phyloP scores from a whole-genome alignment of 2,888 invertebrate genomes.

The Cataglyphis rosenhaueri region DNA sequence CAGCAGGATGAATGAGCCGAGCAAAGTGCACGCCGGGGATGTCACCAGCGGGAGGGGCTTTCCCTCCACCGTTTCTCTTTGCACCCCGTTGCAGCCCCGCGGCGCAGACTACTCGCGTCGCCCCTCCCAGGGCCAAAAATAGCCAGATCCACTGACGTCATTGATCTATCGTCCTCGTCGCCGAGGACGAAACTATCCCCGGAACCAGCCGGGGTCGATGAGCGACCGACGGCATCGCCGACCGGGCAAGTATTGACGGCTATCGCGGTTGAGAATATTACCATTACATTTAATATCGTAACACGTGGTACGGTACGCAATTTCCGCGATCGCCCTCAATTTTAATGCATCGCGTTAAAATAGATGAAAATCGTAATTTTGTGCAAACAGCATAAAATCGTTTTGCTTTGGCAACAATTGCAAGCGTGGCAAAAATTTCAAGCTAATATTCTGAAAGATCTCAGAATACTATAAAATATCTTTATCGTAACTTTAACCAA shows the following conservation, averaged over 20 bases:
- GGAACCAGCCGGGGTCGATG: slow-evolving; percentile 47
- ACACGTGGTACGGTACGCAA: slow-evolving; percentile 55
- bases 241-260: slow-evolving; percentile 61
- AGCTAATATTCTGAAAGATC: background rate
- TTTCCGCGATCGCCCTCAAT: slow-evolving; percentile 32
- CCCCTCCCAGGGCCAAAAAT: slow-evolving; percentile 75
- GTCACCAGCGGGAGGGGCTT: slow-evolving; percentile 59
- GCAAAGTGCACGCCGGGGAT: slow-evolving; percentile 71
- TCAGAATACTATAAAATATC: background rate
- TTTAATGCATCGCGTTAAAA: slow-evolving; percentile 33
- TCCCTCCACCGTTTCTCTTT: slow-evolving; percentile 33
- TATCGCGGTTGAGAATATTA: slow-evolving; percentile 50
- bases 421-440: slow-evolving; percentile 27
- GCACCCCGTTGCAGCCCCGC: background rate
- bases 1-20: slow-evolving; percentile 76
- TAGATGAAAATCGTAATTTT: background rate
- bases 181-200: slow-evolving; percentile 69
- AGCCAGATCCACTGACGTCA: slow-evolving; percentile 78
- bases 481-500: background rate
- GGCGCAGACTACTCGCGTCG: slow-evolving; percentile 63
- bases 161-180: slow-evolving; percentile 72
- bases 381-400: background rate
- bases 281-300: slow-evolving; percentile 64
- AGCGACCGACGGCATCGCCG: slow-evolving; percentile 52
- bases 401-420: background rate